Percentiles rank a stretch among this genome's conserved stretches.
phyloP scores from a whole-genome alignment of 2,888 invertebrate species.

The Lasioglossum marginatum region DNA sequence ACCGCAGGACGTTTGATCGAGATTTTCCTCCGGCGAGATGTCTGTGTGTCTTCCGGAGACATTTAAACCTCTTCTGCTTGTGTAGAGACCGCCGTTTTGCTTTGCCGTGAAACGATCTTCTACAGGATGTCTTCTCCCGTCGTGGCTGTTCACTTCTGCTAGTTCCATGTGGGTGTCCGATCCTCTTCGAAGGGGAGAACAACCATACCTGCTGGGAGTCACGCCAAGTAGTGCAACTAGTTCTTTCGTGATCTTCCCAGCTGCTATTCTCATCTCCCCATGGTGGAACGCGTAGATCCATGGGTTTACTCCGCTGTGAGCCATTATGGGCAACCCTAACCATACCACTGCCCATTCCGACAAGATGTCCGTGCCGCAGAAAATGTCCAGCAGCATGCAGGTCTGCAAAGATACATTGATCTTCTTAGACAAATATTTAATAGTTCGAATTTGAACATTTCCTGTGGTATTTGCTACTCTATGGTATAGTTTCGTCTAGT shows the following conservation, averaged over 20 bases:
- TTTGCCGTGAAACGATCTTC: constrained; percentile 81
- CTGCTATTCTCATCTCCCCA: constrained; percentile 87
- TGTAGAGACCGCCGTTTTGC: constrained; percentile 70
- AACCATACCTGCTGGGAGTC: constrained; percentile 80
- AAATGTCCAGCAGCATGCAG: constrained; percentile 86
- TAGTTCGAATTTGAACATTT: neutral
- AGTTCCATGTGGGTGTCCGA: constrained; percentile 80
- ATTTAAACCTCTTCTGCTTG: constrained; percentile 74
- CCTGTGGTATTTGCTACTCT: neutral
- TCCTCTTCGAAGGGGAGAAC: constrained; percentile 78
- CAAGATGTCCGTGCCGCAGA: constrained; percentile 85
- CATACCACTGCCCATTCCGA: constrained; percentile 86
- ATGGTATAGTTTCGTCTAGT: neutral
- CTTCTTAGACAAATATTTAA: neutral
- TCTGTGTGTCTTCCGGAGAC: constrained; percentile 72
- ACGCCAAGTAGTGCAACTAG: constrained; percentile 84
- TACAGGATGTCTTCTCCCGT: constrained; percentile 74
- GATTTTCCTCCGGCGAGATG: constrained; percentile 77
- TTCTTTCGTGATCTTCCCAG: constrained; percentile 86
- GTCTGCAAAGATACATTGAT: constrained; percentile 77
- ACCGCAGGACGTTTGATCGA: constrained; percentile 69
- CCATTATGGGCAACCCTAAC: constrained; percentile 87
- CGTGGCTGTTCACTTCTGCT: constrained; percentile 78
- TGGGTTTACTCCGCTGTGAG: constrained; percentile 87
- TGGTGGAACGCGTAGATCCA: constrained; percentile 89